Evolutionary conservation across 2,797 vertebrate genomes (phyloP).

Genomic region (Anguilla marmorata): DNA sequence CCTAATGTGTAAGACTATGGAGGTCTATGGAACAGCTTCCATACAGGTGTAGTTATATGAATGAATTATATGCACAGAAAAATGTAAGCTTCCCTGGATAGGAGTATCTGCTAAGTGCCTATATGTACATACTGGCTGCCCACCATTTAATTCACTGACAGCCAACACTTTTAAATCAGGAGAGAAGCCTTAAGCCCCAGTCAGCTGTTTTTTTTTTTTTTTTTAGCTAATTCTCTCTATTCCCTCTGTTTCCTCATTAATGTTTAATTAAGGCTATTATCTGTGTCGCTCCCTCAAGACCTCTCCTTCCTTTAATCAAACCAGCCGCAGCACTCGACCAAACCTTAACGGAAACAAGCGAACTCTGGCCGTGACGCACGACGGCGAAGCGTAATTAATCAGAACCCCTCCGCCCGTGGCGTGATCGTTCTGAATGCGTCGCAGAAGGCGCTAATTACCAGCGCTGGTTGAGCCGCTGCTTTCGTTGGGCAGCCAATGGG

Average conservation of each 20-base stretch:
- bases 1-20: no score
- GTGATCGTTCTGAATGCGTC: neutral
- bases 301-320: neutral
- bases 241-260: neutral
- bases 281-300: neutral
- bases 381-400: neutral
- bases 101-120: neutral
- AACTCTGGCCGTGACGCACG: neutral
- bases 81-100: neutral
- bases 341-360: neutral
- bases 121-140: neutral
- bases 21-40: no score
- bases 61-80: neutral
- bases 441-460: neutral
- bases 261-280: constrained; percentile 7
- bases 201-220: neutral
- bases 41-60: no score
- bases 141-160: neutral
- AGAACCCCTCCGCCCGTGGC: neutral
- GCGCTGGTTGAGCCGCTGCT: neutral
- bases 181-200: neutral
- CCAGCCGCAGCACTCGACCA: neutral
- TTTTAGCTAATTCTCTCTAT: neutral
- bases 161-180: neutral
- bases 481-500: neutral